Conservation (phyloP, 2,888 invertebrate species). For the Automeris io region DNA sequence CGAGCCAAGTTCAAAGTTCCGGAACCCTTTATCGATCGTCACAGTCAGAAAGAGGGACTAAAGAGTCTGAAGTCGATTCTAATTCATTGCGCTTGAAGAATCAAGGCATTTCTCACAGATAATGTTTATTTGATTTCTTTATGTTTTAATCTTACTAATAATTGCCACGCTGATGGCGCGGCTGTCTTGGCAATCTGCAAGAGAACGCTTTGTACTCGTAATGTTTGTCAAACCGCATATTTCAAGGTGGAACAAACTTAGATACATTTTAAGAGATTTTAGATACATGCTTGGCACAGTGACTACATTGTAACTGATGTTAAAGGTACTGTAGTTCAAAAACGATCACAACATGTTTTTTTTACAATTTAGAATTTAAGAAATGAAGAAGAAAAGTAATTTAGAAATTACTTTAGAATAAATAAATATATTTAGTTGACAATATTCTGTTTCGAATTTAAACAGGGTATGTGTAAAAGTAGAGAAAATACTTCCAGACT, state of each 20-base stretch:
- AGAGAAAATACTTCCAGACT: background rate
- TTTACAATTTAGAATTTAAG: no score
- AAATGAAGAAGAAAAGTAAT: no score
- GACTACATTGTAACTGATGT: no score
- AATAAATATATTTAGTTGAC: no score
- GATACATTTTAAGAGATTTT: no score
- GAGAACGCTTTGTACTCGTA: background rate
- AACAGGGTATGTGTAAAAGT: background rate
- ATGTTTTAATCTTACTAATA: conserved; percentile 34
- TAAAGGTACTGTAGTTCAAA: no score
- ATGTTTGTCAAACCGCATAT: background rate
- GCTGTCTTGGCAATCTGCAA: conserved; percentile 12
- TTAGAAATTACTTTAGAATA: no score
- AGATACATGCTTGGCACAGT: no score
- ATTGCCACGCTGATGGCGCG: conserved; percentile 24
- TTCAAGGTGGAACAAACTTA: no score
- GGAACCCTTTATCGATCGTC: conserved; percentile 23
- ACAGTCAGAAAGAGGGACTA: conserved; percentile 4
- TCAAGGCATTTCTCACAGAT: conserved; percentile 30
- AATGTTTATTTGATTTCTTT: conserved; percentile 23
- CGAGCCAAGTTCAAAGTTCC: conserved; percentile 11
- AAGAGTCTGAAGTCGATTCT: conserved; percentile 23
- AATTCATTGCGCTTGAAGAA: conserved; percentile 36
- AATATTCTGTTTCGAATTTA: no score
- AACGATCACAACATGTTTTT: no score